Percentiles rank a stretch among this genome's conserved stretches.
Evolutionary conservation across 64 coral and sea anemone genomes (phyloP).

Genomic region (Trachythela sp.): DNA sequence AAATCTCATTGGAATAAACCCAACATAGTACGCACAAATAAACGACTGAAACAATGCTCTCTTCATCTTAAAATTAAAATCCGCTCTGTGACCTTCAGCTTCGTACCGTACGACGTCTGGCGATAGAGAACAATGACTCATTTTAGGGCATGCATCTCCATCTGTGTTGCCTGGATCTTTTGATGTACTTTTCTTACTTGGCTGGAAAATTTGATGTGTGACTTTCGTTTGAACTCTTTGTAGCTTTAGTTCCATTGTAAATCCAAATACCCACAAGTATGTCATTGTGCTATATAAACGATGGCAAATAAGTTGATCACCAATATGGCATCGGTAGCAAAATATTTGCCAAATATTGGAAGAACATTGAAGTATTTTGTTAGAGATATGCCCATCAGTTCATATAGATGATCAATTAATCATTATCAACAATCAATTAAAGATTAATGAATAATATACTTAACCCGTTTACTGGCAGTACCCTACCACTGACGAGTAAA

Average conservation of each 20-base stretch:
- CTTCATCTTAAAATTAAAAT: constrained; percentile 94
- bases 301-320: no score
- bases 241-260: constrained; percentile 17
- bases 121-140: constrained; percentile 56
- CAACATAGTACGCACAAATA: constrained; percentile 86
- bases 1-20: constrained; percentile 97
- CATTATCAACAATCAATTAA: no score
- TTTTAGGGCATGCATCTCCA: not conserved
- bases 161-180: not conserved
- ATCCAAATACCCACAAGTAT: constrained; percentile 11
- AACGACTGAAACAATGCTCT: constrained; percentile 93
- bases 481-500: no score
- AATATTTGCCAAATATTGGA: no score
- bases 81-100: constrained; percentile 80
- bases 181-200: not conserved
- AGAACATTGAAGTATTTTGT: no score
- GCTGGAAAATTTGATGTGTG: not conserved
- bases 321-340: no score
- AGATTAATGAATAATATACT: no score
- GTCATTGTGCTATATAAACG: not conserved
- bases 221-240: constrained; percentile 1
- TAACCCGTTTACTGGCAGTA: no score
- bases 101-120: constrained; percentile 91
- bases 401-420: no score
- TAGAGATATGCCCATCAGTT: no score